A percentile compares a stretch with the other conserved stretches of the same genome.
These are phyloP conservation scores for Dolichopus griseipennis DNA, from an alignment of 2,888 invertebrate genomes.

Conservation along the genomic window DNA sequence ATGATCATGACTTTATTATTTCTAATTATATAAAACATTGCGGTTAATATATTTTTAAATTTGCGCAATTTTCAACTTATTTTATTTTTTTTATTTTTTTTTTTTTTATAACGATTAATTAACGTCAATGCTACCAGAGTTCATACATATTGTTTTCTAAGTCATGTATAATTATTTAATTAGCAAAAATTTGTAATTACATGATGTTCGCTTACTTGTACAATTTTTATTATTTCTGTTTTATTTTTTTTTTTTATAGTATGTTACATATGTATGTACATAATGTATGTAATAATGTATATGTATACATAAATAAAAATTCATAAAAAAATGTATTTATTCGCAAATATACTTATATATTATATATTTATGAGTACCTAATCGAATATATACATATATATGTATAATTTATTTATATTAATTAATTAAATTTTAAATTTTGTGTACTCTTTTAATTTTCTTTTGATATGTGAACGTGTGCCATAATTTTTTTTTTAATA, in stretches of 20 bases:
- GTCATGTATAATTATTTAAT: constrained; percentile 1
- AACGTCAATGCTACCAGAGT: background rate
- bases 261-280: too few relatives aligned
- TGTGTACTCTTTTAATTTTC: too few relatives aligned
- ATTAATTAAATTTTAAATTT: background rate
- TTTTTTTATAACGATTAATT: background rate
- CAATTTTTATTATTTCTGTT: too few relatives aligned
- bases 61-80: background rate
- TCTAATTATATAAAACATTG: background rate
- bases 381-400: too few relatives aligned
- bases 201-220: background rate
- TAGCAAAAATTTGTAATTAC: background rate
- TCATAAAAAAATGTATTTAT: too few relatives aligned
- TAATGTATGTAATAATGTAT: too few relatives aligned
- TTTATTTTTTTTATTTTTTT: background rate
- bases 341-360: too few relatives aligned
- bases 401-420: background rate
- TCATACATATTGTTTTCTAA: background rate
- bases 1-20: background rate
- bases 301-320: too few relatives aligned
- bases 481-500: background rate
- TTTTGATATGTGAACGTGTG: background rate
- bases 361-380: too few relatives aligned
- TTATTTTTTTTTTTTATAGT: too few relatives aligned
- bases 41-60: constrained; percentile 1